phyloP scores from a whole-genome alignment of 2,888 invertebrate genomes.

The Seira ritae region DNA sequence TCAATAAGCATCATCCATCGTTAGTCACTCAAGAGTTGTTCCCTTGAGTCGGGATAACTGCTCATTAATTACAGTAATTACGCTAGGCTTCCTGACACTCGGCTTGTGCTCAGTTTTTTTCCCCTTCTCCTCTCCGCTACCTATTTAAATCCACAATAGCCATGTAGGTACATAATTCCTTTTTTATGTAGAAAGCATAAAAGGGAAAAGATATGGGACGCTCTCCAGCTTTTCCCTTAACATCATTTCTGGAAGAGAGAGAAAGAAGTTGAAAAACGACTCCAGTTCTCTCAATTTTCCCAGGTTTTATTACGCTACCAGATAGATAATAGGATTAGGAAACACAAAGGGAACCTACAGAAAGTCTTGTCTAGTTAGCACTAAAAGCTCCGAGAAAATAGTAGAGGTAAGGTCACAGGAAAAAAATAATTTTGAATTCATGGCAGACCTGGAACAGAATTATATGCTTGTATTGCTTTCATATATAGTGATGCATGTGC shows the following conservation, averaged over 20 bases:
- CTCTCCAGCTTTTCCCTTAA: neutral
- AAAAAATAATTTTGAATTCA: conserved; percentile 2
- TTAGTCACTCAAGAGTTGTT: conserved; percentile 59
- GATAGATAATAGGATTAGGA: conserved; percentile 32
- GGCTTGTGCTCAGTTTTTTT: conserved; percentile 1
- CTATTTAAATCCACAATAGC: conserved; percentile 16
- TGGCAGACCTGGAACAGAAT: neutral
- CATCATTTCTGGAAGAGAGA: neutral
- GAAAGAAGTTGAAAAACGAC: no score
- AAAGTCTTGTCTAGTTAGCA: conserved; percentile 14
- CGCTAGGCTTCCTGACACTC: conserved; percentile 45
- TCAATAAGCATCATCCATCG: conserved; percentile 54
- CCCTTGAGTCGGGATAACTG: conserved; percentile 51
- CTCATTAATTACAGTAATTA: conserved; percentile 65
- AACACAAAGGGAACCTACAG: conserved; percentile 7
- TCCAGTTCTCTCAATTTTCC: conserved; percentile 18
- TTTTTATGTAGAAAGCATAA: no score
- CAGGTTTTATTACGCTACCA: conserved; percentile 27
- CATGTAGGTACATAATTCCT: neutral
- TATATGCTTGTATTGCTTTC: neutral
- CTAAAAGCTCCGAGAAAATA: neutral
- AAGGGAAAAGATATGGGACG: neutral
- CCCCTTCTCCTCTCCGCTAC: neutral
- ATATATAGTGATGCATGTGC: neutral
- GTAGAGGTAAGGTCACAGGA: neutral